Conservation (phyloP, 2,113 vertebrate genomes). For the Rissa tridactyla region DNA sequence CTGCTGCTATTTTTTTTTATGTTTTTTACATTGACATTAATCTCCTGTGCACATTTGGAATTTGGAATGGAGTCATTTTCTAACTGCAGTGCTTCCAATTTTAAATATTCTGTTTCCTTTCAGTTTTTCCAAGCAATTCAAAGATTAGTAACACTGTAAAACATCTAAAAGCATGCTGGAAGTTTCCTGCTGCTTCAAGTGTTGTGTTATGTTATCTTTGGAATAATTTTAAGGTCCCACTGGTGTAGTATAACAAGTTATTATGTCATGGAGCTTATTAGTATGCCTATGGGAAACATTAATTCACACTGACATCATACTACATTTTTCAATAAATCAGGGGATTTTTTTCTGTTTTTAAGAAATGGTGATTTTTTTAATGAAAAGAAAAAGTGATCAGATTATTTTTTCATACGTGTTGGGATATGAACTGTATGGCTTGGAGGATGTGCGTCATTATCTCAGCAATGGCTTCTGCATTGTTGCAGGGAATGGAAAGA, state of each 20-base stretch:
- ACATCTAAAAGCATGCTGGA: constrained; percentile 86
- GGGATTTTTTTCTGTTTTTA: constrained; percentile 30
- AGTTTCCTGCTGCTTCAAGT: constrained; percentile 85
- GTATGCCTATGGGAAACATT: constrained; percentile 78
- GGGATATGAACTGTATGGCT: neutral
- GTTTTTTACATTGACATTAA: constrained; percentile 60
- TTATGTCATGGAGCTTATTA: constrained; percentile 85
- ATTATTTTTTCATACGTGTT: constrained; percentile 32
- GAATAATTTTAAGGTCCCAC: constrained; percentile 82
- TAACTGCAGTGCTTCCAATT: constrained; percentile 71
- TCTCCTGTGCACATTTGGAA: constrained; percentile 74
- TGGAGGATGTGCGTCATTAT: neutral
- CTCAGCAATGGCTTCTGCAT: neutral
- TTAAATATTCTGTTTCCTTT: constrained; percentile 83
- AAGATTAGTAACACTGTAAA: constrained; percentile 86
- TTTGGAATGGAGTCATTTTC: constrained; percentile 75
- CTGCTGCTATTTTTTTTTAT: constrained; percentile 7
- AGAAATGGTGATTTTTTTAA: neutral
- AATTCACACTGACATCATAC: constrained; percentile 78
- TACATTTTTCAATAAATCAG: constrained; percentile 71
- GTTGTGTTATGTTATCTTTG: constrained; percentile 90
- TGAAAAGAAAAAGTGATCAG: constrained; percentile 38
- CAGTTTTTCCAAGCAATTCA: constrained; percentile 75
- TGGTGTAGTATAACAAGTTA: constrained; percentile 79
- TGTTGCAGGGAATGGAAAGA: constrained; percentile 34